phyloP scores from a whole-genome alignment of 2,113 vertebrate genomes.

The Gorsachius goisagi region DNA sequence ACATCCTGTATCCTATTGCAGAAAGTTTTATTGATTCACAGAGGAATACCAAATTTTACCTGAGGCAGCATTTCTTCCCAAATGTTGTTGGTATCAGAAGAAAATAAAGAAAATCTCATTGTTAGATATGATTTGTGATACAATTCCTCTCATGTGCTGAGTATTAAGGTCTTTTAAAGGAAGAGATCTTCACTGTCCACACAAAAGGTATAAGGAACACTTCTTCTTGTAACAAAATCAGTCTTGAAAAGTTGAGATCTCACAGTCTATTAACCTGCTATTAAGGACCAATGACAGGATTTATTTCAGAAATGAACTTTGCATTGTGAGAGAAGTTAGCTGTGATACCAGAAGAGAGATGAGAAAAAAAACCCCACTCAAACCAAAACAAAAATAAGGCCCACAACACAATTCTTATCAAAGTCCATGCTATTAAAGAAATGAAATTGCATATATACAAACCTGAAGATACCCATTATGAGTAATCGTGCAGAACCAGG shows the following conservation, averaged over 20 bases:
- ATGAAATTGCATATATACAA: slow-evolving; percentile 53
- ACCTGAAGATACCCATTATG: slow-evolving; percentile 51
- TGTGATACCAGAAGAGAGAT: slow-evolving; percentile 1
- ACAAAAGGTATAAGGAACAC: slow-evolving; percentile 7
- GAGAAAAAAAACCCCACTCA: background rate
- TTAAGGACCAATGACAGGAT: slow-evolving; percentile 64
- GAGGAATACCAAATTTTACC: slow-evolving; percentile 49
- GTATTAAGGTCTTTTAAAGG: slow-evolving; percentile 25
- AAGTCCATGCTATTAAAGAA: slow-evolving; percentile 58
- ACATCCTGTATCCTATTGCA: slow-evolving; percentile 25
- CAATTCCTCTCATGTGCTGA: background rate
- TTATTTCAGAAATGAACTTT: slow-evolving; percentile 58
- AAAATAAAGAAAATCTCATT: slow-evolving; percentile 47
- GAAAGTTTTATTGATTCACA: slow-evolving; percentile 58
- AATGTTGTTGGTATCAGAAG: slow-evolving; percentile 21
- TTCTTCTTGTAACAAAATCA: slow-evolving; percentile 57
- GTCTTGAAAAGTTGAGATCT: slow-evolving; percentile 73
- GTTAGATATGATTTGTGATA: slow-evolving; percentile 44
- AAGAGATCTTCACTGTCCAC: background rate
- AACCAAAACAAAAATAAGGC: background rate
- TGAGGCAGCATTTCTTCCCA: slow-evolving; percentile 36
- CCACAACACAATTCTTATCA: slow-evolving; percentile 28
- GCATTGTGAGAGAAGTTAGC: slow-evolving; percentile 29
- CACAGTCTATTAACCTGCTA: slow-evolving; percentile 66
- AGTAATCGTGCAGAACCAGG: slow-evolving; percentile 65